Conservation (phyloP, 2,113 vertebrate genomes). For the Tetrax tetrax region DNA sequence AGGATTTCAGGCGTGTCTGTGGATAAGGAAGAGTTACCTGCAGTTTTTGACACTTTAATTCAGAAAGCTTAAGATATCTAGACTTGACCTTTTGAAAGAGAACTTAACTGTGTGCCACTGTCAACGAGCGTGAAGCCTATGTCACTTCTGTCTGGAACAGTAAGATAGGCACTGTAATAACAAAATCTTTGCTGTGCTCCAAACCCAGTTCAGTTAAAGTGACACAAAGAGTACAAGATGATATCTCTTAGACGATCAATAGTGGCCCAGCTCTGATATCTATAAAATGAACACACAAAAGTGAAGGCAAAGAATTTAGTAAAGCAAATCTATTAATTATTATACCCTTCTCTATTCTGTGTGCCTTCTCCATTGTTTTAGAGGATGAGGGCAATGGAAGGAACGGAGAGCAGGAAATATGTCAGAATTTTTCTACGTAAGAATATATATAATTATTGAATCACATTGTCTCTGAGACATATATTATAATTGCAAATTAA, state of each 20-base stretch:
- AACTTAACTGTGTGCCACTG: neutral
- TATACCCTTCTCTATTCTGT: neutral
- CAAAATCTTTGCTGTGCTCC: neutral
- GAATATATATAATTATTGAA: neutral
- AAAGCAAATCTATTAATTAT: neutral
- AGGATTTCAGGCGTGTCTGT: neutral
- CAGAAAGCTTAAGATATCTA: neutral
- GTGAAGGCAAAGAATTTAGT: neutral
- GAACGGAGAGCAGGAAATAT: neutral
- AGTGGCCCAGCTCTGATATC: neutral
- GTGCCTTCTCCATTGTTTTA: neutral
- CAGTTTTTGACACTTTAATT: neutral
- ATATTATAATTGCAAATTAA: neutral
- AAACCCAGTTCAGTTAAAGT: neutral
- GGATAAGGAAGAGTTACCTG: neutral
- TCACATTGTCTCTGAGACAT: neutral
- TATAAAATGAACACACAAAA: neutral
- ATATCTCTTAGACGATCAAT: neutral
- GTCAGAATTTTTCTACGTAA: neutral
- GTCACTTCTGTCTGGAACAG: neutral
- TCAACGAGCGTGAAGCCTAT: neutral
- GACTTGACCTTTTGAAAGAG: neutral
- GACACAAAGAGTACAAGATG: neutral
- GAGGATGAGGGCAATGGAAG: neutral
- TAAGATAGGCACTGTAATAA: neutral